Evolutionary conservation across 2,113 vertebrate species (phyloP).

Genomic region (Hyperoodon ampullatus): DNA sequence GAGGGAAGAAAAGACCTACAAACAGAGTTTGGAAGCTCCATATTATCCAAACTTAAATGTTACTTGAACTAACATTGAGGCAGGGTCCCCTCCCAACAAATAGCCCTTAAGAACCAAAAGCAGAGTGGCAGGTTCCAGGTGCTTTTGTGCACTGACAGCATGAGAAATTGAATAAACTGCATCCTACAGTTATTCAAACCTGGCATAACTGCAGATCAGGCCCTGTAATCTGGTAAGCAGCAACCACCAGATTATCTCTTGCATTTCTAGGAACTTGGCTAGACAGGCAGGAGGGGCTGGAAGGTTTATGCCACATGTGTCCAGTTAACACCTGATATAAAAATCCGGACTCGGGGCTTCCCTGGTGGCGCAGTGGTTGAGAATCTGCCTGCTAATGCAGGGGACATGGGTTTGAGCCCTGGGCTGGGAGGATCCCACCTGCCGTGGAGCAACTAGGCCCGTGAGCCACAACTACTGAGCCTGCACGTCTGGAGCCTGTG

Average conservation of each 20-base stretch:
- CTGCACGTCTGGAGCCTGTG: too few species aligned
- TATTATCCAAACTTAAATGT: background rate
- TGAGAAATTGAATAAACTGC: background rate
- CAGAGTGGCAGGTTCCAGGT: background rate
- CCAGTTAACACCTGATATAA: background rate
- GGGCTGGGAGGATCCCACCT: too few species aligned
- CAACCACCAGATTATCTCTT: background rate
- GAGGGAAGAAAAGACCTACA: background rate
- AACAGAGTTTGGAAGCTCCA: background rate
- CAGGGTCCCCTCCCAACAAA: background rate
- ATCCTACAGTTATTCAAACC: background rate
- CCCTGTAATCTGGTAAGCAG: background rate
- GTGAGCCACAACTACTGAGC: too few species aligned
- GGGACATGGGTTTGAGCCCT: too few species aligned
- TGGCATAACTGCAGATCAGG: background rate
- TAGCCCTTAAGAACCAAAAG: background rate
- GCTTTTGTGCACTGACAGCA: background rate
- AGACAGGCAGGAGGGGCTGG: background rate
- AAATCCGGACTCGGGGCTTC: background rate
- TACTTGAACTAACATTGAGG: background rate
- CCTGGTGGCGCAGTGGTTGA: too few species aligned
- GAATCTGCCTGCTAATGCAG: too few species aligned
- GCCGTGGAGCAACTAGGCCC: too few species aligned
- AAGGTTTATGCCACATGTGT: conserved; percentile 2
- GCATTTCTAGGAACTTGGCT: background rate